Conservation (phyloP, 2,888 invertebrate species). For the Lepidonotus clava region DNA sequence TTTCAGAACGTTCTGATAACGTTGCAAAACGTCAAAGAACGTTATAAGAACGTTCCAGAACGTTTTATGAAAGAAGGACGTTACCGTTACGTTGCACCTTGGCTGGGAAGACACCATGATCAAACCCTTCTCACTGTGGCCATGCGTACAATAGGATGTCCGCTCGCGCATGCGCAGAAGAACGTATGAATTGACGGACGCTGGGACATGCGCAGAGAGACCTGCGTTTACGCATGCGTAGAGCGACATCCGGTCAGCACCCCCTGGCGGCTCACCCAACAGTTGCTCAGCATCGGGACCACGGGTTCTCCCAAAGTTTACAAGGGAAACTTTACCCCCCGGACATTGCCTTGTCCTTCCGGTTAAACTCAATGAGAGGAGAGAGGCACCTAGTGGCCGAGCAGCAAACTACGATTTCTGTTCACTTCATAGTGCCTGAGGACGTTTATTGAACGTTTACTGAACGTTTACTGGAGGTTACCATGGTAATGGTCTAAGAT, state of each 20-base stretch:
- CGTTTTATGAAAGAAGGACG: too few relatives aligned
- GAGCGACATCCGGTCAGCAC: not conserved
- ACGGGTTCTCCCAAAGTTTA: slow-evolving; percentile 3
- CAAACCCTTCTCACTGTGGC: too few relatives aligned
- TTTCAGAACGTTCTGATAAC: too few relatives aligned
- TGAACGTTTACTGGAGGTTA: not conserved
- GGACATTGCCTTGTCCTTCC: slow-evolving; percentile 18
- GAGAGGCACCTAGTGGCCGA: not conserved
- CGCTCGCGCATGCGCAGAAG: not conserved
- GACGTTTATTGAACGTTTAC: not conserved
- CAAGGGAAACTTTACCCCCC: not conserved
- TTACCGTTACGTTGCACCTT: too few relatives aligned
- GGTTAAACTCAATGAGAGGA: not conserved
- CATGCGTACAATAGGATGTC: too few relatives aligned
- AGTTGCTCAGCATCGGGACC: slow-evolving; percentile 49
- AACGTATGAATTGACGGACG: not conserved
- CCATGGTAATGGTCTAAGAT: not conserved
- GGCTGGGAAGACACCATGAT: too few relatives aligned
- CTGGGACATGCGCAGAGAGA: not conserved
- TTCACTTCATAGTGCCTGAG: not conserved
- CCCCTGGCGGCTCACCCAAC: not conserved
- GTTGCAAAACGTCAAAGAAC: too few relatives aligned
- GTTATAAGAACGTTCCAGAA: too few relatives aligned
- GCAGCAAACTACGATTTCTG: not conserved
- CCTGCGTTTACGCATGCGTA: not conserved